These are phyloP conservation scores for Astropecten irregularis DNA, from an alignment of 53 echinoderm and acorn worm genomes.

Conservation along the genomic window DNA sequence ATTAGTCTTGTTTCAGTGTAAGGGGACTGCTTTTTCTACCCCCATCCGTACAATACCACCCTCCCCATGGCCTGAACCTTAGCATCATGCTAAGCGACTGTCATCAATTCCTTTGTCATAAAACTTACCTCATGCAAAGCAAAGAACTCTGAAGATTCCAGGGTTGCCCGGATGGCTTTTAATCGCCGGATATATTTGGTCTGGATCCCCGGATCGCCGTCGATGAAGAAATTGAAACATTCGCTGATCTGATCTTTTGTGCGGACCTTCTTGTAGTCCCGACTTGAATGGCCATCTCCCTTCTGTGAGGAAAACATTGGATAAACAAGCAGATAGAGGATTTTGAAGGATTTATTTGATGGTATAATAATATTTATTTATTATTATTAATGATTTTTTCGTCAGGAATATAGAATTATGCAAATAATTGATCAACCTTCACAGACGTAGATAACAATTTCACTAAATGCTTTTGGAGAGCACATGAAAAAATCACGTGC, in stretches of 20 bases:
- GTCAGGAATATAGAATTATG: no score
- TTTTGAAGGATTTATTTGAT: neutral
- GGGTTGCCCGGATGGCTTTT: constrained; percentile 83
- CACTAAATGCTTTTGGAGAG: no score
- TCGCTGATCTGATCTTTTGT: constrained; percentile 83
- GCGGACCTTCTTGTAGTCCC: constrained; percentile 86
- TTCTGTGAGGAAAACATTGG: no score
- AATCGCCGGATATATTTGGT: constrained; percentile 84
- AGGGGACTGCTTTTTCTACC: no score
- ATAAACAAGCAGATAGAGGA: neutral
- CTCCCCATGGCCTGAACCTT: no score
- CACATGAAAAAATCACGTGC: no score
- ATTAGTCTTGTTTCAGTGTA: no score
- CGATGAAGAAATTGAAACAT: constrained; percentile 85
- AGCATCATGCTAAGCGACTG: no score
- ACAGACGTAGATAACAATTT: no score
- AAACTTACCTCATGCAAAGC: constrained; percentile 78
- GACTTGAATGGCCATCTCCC: constrained; percentile 92
- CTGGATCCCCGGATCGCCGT: constrained; percentile 68
- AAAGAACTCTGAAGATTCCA: constrained; percentile 93
- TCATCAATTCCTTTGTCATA: no score
- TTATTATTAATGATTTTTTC: neutral
- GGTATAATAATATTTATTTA: neutral
- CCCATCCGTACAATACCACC: no score
- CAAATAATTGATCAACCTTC: no score